Evolutionary conservation across 2,113 vertebrate species (phyloP), one percentile per base, ranked within the genome.

Genomic region (Brachirus orientalis): DNA sequence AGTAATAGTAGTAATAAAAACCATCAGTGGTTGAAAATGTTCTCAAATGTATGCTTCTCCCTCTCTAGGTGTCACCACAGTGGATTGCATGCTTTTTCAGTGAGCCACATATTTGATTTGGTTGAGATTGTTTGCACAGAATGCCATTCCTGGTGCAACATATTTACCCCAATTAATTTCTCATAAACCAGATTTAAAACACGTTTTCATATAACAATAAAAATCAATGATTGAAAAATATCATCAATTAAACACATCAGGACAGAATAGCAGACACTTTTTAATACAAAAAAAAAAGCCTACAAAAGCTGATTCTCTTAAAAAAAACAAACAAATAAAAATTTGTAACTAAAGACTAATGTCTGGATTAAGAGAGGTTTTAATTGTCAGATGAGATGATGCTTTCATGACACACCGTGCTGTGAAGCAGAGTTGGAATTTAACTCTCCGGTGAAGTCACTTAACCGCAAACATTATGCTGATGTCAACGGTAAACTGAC

Each of bases 201-300:
- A n/a, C n/a, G n/a, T n/a, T n/a, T n/a, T n/a, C n/a, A n/a, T n/a
- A n/a, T n/a, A n/a, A n/a, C n/a, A n/a, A n/a, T n/a, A n/a, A n/a
- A n/a, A n/a, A n/a, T n/a, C n/a, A n/a, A n/a, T n/a, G n/a, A n/a
- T n/a, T n/a, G n/a, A n/a, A n/a, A n/a, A n/a, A n/a, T 57, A 14
- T 22, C 8, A 77, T 19, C 13, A 67, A 48, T 51, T 14, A 54
- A 59, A 58, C 10, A 14, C 37, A 41, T 6, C 4, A 37, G 19
- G 10, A 58, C 2, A 54, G 12, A 63, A 18, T 12, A 19, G 35
- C 2, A 14, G 6, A 53, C 8, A 71, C 3, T 5, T 53, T 87
- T 84, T 88, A 79, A 61, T 83, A 80, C n/a, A 82, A 79, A 77
- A 63, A 61, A n/a, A n/a, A n/a, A n/a, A n/a, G n/a, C n/a, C n/a